A percentile compares a stretch with the other conserved stretches of the same genome.
Evolutionary conservation across 2,113 vertebrate species (phyloP).

Genomic region (Thermophis baileyi): DNA sequence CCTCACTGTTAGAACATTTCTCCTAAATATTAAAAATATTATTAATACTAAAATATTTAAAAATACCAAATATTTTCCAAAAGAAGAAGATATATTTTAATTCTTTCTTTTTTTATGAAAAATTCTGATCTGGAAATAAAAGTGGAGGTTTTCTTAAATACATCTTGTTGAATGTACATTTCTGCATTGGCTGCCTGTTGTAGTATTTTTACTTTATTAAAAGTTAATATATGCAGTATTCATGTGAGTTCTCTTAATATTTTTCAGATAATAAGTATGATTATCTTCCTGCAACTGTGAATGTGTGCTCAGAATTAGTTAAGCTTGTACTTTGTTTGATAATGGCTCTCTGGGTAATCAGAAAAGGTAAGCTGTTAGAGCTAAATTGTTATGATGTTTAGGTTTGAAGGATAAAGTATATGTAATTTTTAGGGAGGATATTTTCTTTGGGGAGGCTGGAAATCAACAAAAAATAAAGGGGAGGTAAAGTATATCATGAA

Average conservation of each 20-base stretch:
- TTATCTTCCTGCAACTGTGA: constrained; percentile 93
- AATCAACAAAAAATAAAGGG: background rate
- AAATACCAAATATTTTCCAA: background rate
- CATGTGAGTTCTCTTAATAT: constrained; percentile 45
- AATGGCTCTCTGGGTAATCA: constrained; percentile 82
- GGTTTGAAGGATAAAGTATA: background rate
- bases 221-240: constrained; percentile 14
- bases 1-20: background rate
- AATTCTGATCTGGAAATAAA: background rate
- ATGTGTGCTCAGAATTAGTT: constrained; percentile 89
- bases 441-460: background rate
- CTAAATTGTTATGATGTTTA: background rate
- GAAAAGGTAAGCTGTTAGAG: constrained; percentile 74
- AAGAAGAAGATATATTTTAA: background rate
- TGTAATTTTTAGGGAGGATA: background rate
- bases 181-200: background rate
- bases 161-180: background rate
- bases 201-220: background rate
- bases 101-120: background rate
- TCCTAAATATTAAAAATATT: background rate
- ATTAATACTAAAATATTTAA: background rate
- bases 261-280: constrained; percentile 89
- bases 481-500: background rate
- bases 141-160: background rate
- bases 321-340: constrained; percentile 85